phyloP scores from a whole-genome alignment of 2,113 vertebrate genomes.

The Felis catus region DNA sequence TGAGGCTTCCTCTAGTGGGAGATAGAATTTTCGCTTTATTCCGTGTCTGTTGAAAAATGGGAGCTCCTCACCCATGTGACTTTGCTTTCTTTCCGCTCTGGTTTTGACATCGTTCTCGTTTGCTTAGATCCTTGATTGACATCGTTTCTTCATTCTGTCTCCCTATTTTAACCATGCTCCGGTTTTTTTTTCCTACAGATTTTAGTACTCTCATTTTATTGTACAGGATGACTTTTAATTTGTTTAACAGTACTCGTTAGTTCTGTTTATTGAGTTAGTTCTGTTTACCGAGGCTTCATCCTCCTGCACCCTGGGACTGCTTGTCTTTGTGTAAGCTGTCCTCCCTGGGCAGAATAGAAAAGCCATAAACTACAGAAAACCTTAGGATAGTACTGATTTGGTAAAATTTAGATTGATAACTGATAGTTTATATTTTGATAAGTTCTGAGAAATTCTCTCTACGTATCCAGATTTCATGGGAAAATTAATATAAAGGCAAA shows the following conservation, averaged over 20 bases:
- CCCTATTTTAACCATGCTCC: neutral
- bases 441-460: neutral
- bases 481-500: neutral
- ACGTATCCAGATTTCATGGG: neutral
- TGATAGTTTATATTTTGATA: constrained; percentile 11
- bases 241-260: neutral
- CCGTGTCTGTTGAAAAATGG: neutral
- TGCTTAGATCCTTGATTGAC: neutral
- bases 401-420: neutral
- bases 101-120: neutral
- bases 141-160: neutral
- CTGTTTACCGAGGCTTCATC: neutral
- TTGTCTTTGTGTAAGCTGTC: neutral
- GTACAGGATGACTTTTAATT: neutral
- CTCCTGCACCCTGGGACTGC: neutral
- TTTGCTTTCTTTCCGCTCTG: rapidly evolving
- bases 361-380: neutral
- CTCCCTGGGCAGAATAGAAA: neutral
- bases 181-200: neutral
- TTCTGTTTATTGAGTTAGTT: neutral
- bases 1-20: neutral
- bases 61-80: neutral
- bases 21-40: neutral
- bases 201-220: neutral
- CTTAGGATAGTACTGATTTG: neutral